Evolutionary conservation across 1,140 invertebrate species (phyloP).

Genomic region (Epicauta chinensis): DNA sequence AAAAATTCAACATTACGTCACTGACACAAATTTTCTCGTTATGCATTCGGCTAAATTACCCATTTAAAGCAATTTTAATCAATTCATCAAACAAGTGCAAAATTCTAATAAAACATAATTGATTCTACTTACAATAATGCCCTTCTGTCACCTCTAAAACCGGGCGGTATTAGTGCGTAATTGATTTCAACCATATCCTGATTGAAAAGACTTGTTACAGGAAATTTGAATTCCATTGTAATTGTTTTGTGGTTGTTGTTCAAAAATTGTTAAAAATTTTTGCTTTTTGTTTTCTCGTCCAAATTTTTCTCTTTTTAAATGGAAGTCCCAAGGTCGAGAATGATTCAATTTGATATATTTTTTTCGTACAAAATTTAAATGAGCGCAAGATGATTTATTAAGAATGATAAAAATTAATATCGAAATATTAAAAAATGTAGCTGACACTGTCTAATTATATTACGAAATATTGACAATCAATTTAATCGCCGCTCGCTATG

Average conservation of each 20-base stretch:
- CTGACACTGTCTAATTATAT: conserved; percentile 2
- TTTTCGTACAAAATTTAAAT: too few relatives aligned
- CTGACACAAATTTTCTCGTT: background rate
- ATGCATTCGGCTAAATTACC: background rate
- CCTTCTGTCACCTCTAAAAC: conserved; percentile 53
- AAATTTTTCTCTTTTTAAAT: background rate
- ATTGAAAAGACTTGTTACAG: conserved; percentile 52
- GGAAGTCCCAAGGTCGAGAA: conserved; percentile 9
- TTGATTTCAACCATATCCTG: conserved; percentile 54
- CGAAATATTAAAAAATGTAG: background rate
- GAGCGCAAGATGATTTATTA: too few relatives aligned
- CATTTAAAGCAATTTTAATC: background rate
- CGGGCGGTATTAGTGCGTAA: conserved; percentile 52
- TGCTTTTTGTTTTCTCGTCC: conserved; percentile 5
- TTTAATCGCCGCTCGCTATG: background rate
- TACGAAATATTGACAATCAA: background rate
- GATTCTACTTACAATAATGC: conserved; percentile 48
- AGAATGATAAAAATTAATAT: too few relatives aligned
- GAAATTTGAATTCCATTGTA: conserved; percentile 56
- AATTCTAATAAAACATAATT: too few relatives aligned
- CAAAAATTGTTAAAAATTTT: too few relatives aligned
- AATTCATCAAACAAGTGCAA: too few relatives aligned
- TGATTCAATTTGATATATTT: too few relatives aligned
- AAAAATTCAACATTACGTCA: background rate
- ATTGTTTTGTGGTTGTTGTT: too few relatives aligned